Percentiles rank a stretch among this genome's conserved stretches.
These are phyloP conservation scores for Thalassoma bifasciatum DNA, from an alignment of 2,113 vertebrate genomes.

Conservation along the genomic window DNA sequence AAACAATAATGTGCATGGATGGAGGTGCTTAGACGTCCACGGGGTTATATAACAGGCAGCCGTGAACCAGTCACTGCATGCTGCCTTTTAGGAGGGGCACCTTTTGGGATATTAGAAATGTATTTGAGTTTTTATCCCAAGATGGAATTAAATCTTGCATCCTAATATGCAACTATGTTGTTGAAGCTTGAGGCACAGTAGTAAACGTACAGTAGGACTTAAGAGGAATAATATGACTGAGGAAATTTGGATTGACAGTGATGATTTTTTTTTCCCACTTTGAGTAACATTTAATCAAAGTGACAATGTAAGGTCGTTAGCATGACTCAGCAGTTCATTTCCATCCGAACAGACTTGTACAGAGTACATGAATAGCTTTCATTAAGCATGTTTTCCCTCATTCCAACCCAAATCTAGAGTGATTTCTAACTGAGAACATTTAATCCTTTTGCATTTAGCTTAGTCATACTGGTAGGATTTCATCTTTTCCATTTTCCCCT, in stretches of 20 bases:
- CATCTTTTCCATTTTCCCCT: neutral
- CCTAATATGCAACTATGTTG: neutral
- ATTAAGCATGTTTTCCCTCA: constrained; percentile 1
- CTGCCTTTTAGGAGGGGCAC: neutral
- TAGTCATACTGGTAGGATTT: neutral
- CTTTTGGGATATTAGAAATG: neutral
- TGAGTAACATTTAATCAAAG: constrained; percentile 4
- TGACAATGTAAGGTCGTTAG: constrained; percentile 4
- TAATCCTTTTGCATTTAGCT: constrained; percentile 11
- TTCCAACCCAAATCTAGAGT: neutral
- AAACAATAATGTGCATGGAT: neutral
- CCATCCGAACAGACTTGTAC: neutral
- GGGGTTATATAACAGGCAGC: neutral
- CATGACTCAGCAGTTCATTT: neutral
- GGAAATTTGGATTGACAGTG: no score
- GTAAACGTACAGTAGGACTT: neutral
- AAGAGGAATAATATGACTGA: neutral
- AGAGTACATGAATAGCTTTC: neutral
- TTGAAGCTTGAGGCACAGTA: no score
- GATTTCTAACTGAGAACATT: neutral
- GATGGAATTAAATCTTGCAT: neutral
- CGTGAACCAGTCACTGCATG: constrained; percentile 20
- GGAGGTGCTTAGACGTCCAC: neutral
- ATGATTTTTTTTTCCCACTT: constrained; percentile 7
- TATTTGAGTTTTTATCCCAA: neutral